These are phyloP conservation scores for Aphelenchoides avenae DNA, from an alignment of 1,140 invertebrate species.

Conservation along the genomic window DNA sequence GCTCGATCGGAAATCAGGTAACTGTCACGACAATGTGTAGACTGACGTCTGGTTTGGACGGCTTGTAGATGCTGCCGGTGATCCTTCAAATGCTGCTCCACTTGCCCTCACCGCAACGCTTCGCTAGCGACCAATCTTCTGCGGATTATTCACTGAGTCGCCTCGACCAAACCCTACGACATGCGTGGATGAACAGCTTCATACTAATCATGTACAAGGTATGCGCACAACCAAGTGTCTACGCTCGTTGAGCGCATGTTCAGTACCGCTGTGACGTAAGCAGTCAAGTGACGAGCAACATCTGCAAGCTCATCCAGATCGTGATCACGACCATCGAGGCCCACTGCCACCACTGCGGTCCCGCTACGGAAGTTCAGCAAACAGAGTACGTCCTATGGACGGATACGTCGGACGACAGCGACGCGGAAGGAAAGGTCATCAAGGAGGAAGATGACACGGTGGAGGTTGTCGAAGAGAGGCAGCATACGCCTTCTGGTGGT, in stretches of 20 bases:
- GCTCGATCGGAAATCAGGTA: slow-evolving; percentile 82
- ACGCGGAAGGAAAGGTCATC: slow-evolving; percentile 24
- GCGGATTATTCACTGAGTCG: slow-evolving; percentile 79
- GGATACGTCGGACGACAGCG: slow-evolving; percentile 28
- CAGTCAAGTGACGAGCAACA: slow-evolving; percentile 73
- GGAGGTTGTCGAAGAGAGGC: neutral
- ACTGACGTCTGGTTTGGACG: slow-evolving; percentile 72
- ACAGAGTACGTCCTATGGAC: slow-evolving; percentile 14
- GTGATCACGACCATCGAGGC: slow-evolving; percentile 87
- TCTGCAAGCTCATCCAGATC: slow-evolving; percentile 78
- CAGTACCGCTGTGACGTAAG: slow-evolving; percentile 84
- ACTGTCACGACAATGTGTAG: slow-evolving; percentile 68
- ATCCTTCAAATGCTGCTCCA: slow-evolving; percentile 80
- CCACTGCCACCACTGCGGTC: slow-evolving; percentile 70
- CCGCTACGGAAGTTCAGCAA: slow-evolving; percentile 3
- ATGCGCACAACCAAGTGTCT: slow-evolving; percentile 23
- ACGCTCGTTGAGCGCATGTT: slow-evolving; percentile 42
- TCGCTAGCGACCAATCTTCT: slow-evolving; percentile 63
- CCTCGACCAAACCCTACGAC: slow-evolving; percentile 75
- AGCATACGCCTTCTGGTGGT: slow-evolving; percentile 9
- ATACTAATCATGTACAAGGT: slow-evolving; percentile 96
- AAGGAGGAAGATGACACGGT: slow-evolving; percentile 6
- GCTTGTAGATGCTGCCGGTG: slow-evolving; percentile 73
- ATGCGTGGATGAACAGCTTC: slow-evolving; percentile 84
- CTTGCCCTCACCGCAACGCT: slow-evolving; percentile 71